Evolutionary conservation across 2,797 vertebrate species (phyloP).

Genomic region (Pseudopleuronectes americanus): DNA sequence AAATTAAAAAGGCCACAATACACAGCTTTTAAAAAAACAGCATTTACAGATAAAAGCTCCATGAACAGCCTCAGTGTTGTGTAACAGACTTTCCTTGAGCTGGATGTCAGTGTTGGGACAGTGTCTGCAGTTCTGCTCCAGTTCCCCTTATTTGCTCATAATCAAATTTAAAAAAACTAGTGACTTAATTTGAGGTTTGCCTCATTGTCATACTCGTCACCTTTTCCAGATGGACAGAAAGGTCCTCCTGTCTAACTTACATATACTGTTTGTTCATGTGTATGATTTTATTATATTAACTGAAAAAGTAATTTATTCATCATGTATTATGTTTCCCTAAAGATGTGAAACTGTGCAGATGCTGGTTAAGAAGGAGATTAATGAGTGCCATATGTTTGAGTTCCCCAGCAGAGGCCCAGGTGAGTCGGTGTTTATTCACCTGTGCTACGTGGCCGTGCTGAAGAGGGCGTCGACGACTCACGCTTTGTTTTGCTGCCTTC

Average conservation of each 20-base stretch:
- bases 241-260: background rate
- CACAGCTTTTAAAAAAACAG: background rate
- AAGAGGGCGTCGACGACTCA: constrained; percentile 41
- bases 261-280: no score
- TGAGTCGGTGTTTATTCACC: constrained; percentile 33
- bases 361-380: no score
- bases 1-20: no score
- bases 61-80: background rate
- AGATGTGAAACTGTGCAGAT: no score
- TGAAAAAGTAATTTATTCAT: background rate
- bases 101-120: background rate
- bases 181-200: constrained; percentile 13
- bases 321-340: no score
- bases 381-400: no score
- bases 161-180: constrained; percentile 20
- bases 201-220: background rate
- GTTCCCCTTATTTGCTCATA: constrained; percentile 20
- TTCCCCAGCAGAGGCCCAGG: background rate
- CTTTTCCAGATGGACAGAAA: background rate
- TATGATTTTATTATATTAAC: no score
- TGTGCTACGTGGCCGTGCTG: constrained; percentile 40
- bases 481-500: constrained; percentile 49
- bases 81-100: background rate
- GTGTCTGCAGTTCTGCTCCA: constrained; percentile 10
- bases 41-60: no score